Conservation (phyloP, 2,113 vertebrate genomes). For the Phocoena sinus region DNA sequence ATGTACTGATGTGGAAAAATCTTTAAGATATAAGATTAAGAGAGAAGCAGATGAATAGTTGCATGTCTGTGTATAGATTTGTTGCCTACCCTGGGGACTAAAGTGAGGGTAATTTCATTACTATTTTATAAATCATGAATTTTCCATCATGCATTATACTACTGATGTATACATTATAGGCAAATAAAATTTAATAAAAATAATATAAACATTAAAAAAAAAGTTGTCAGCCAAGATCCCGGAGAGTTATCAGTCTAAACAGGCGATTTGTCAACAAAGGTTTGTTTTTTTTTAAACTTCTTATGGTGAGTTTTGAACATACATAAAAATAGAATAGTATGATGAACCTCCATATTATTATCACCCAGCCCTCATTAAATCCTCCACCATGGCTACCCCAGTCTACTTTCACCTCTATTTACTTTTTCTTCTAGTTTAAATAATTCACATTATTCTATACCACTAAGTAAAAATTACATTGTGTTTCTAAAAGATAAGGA, state of each 20-base stretch:
- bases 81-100: not conserved
- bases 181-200: slow-evolving; percentile 2
- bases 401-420: not conserved
- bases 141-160: not conserved
- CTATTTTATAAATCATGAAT: not conserved
- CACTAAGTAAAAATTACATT: not conserved
- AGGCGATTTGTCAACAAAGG: not conserved
- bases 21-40: not conserved
- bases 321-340: not conserved
- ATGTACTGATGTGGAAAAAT: not conserved
- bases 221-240: not conserved
- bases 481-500: not conserved
- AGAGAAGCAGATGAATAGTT: not conserved
- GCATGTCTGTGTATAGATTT: not conserved
- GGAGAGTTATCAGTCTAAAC: not conserved
- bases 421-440: not conserved
- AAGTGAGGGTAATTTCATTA: not conserved
- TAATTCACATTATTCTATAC: not conserved
- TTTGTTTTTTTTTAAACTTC: not conserved
- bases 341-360: not conserved
- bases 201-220: not conserved
- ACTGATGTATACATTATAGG: not conserved
- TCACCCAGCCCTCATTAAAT: not conserved
- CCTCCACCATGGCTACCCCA: not conserved
- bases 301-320: not conserved